Conservation (phyloP, 2,797 vertebrate species). For the Mus minutoides region DNA sequence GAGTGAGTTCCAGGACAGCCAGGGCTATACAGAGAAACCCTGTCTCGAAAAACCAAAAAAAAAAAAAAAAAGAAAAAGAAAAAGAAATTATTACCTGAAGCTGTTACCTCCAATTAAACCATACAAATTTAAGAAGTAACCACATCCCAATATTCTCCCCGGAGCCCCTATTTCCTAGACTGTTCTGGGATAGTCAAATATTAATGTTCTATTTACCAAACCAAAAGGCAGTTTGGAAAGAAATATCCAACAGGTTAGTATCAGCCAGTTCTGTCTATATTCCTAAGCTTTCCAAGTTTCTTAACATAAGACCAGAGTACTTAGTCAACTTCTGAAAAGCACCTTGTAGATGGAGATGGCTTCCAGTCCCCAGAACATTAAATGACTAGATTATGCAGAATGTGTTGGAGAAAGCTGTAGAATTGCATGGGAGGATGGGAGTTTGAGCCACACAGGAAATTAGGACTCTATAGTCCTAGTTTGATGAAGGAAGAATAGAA, state of each 20-base stretch:
- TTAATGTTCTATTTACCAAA: neutral
- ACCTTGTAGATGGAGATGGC: neutral
- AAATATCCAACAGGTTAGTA: neutral
- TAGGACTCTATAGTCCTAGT: neutral
- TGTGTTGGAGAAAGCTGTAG: neutral
- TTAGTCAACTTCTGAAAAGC: slow-evolving; percentile 21
- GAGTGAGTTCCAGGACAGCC: too few relatives aligned
- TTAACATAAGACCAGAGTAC: slow-evolving; percentile 2
- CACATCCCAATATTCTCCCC: neutral
- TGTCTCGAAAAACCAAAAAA: too few relatives aligned
- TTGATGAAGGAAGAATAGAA: neutral
- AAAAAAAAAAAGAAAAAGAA: too few relatives aligned
- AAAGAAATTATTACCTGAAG: neutral
- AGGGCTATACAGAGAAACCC: too few relatives aligned
- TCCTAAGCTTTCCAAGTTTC: slow-evolving; percentile 8
- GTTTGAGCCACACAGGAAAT: neutral
- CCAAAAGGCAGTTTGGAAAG: slow-evolving; percentile 14
- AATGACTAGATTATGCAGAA: neutral
- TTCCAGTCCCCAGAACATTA: neutral
- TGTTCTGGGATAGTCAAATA: neutral
- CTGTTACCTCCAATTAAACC: neutral
- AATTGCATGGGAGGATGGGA: neutral
- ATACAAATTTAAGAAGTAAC: neutral
- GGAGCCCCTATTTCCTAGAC: slow-evolving; percentile 1
- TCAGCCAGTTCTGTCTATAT: neutral